Evolutionary conservation across 2,113 vertebrate species (phyloP), one percentile per base, ranked within the genome.

Genomic region (Atractosteus spatula): DNA sequence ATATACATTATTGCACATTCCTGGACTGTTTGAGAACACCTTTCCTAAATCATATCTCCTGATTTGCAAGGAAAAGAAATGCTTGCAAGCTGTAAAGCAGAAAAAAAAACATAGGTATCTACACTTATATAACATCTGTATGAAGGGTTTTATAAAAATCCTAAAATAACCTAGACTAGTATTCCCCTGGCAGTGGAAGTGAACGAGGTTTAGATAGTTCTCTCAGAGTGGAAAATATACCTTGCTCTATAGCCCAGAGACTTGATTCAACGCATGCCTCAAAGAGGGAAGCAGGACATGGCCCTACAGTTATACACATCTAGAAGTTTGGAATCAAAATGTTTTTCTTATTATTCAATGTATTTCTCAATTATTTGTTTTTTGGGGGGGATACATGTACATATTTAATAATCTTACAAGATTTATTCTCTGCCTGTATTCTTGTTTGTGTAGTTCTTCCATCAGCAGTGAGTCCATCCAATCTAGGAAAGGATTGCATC

Each of bases 121-220:
- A 64, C 62, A 66, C 71, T 71, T 74, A 62, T 71, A 13, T 81
- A 81, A 77, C 29, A 54, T 41, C 68, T 80, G 65, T 73, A 59
- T 74, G 77, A 68, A 77, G 69, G 70, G 62, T 81, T 81, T 76
- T 78, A 59, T 79, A 76, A 71, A 65, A 55, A 4, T 41, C 45
- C 72, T 72, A 75, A 82, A 84, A 78, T 72, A 80, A 73, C 51
- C 44, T 71, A 4, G 10, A 75, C 69, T 55, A 1, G 71, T 68
- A 51, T 80, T 69, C 68, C 16, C 3, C 12, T 42, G 73, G 66
- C 78, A 71, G 56, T 77, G 80, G 67, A 68, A 80, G 78, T 72
- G 75, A 77, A 71, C 62, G 55, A 62, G 45, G 66, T 74, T 42
- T 55, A 64, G 62, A 0, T 79, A 68, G 69, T 69, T 66, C 79